A percentile compares a stretch with the other conserved stretches of the same genome.
phyloP scores from a whole-genome alignment of 2,888 invertebrate genomes.

The Chloroclystis v-ata region DNA sequence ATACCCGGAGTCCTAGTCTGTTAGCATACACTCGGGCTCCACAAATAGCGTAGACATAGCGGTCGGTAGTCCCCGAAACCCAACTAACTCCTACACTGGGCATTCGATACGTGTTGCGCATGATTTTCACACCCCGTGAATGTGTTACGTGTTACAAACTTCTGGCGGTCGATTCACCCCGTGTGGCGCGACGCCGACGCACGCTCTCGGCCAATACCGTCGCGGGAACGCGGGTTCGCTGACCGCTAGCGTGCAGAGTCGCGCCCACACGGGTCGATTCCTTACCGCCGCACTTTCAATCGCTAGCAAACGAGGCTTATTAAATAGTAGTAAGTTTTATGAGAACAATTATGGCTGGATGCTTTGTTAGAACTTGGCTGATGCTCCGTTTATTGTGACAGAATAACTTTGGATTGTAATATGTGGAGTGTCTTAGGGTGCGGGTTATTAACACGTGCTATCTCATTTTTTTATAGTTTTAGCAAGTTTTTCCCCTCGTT shows the following conservation, averaged over 20 bases:
- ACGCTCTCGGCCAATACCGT: conserved; percentile 33
- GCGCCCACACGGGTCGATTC: conserved; percentile 38
- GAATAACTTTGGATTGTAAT: conserved; percentile 21
- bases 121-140: conserved; percentile 62
- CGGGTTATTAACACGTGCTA: conserved; percentile 22
- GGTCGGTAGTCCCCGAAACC: conserved; percentile 56
- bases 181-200: conserved; percentile 35
- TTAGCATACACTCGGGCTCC: conserved; percentile 33
- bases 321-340: conserved; percentile 42
- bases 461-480: conserved; percentile 15
- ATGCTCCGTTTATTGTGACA: conserved; percentile 55
- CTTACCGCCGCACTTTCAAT: conserved; percentile 49
- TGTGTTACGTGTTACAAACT: conserved; percentile 58
- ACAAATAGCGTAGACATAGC: conserved; percentile 17
- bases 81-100: conserved; percentile 48
- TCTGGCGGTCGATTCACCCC: conserved; percentile 35
- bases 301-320: conserved; percentile 65
- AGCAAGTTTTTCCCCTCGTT: conserved; percentile 20
- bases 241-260: conserved; percentile 19
- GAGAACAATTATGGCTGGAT: conserved; percentile 64
- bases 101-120: conserved; percentile 55
- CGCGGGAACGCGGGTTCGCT: conserved; percentile 29
- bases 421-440: conserved; percentile 22
- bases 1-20: conserved; percentile 43
- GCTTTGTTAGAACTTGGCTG: conserved; percentile 69